Evolutionary conservation across 2,888 invertebrate species (phyloP).

Genomic region (Ceramica pisi): DNA sequence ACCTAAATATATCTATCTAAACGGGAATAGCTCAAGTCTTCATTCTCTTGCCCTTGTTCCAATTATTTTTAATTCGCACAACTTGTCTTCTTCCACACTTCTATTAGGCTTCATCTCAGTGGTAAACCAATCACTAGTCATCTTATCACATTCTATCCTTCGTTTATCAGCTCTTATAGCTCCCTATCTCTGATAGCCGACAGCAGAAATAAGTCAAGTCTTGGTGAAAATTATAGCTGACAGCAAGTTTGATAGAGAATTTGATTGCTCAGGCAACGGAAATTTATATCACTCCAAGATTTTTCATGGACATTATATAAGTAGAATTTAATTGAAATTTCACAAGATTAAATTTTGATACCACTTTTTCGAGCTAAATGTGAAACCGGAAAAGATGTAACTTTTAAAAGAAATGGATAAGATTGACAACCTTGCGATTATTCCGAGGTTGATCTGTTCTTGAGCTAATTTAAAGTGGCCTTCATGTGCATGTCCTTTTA

Average conservation of each 20-base stretch:
- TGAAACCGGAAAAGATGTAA: background rate
- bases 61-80: too few relatives aligned
- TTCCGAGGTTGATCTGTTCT: constrained; percentile 23
- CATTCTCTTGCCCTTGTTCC: too few relatives aligned
- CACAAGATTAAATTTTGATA: background rate
- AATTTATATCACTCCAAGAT: background rate
- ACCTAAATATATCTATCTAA: too few relatives aligned
- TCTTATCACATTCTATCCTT: too few relatives aligned
- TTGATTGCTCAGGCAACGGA: background rate
- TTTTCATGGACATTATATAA: background rate
- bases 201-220: too few relatives aligned
- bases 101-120: too few relatives aligned
- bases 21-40: too few relatives aligned
- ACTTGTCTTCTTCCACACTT: too few relatives aligned
- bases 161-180: too few relatives aligned
- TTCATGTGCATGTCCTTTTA: constrained; percentile 15
- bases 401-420: background rate
- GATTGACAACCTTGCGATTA: constrained; percentile 4
- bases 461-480: constrained; percentile 33
- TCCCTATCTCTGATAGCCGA: too few relatives aligned
- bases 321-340: background rate
- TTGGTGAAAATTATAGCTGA: background rate
- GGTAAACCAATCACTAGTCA: too few relatives aligned
- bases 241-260: background rate
- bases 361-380: background rate